Evolutionary conservation across 2,113 vertebrate species (phyloP).

Genomic region (Ameiurus melas): DNA sequence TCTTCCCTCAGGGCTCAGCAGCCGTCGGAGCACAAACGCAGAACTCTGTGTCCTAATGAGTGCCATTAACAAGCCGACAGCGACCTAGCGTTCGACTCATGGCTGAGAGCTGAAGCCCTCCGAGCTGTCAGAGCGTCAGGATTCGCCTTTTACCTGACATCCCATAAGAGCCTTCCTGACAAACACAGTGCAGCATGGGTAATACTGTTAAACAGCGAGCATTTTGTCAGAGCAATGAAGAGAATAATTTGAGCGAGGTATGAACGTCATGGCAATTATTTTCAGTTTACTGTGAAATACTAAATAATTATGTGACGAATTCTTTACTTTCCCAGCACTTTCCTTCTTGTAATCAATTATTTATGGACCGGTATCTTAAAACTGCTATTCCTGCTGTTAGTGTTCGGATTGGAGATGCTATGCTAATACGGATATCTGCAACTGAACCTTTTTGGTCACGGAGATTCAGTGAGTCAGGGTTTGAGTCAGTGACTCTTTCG

Average conservation of each 20-base stretch:
- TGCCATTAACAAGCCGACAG: conserved; percentile 49
- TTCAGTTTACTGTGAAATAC: background rate
- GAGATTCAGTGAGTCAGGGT: background rate
- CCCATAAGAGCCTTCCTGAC: conserved; percentile 38
- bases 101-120: conserved; percentile 43
- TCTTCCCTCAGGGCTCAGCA: conserved; percentile 30
- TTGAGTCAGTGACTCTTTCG: background rate
- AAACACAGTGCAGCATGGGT: conserved; percentile 29
- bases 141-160: conserved; percentile 46
- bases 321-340: background rate
- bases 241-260: background rate
- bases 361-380: background rate
- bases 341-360: background rate
- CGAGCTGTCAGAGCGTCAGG: conserved; percentile 42
- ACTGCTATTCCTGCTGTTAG: background rate
- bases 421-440: background rate
- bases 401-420: background rate
- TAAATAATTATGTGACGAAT: background rate
- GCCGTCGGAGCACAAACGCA: conserved; percentile 39
- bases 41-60: conserved; percentile 47
- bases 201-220: conserved; percentile 25
- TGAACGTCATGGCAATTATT: background rate
- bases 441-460: background rate
- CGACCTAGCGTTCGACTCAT: conserved; percentile 27
- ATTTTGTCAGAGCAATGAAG: conserved; percentile 2